These are phyloP conservation scores for Pteromalus puparum DNA, from an alignment of 1,140 invertebrate species.

Conservation along the genomic window DNA sequence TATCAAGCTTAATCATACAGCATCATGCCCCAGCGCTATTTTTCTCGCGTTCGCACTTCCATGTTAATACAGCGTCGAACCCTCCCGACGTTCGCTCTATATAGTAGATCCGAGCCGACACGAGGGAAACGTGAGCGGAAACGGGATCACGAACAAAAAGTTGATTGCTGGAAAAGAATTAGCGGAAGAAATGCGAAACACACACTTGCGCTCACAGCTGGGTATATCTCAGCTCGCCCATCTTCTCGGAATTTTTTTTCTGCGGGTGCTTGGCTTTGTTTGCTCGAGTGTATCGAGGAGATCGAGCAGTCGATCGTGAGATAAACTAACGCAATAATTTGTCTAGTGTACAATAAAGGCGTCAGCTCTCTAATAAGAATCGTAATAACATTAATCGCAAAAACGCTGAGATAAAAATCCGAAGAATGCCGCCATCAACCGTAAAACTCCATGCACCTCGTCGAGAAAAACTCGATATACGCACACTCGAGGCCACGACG, in stretches of 20 bases:
- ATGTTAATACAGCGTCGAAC: background rate
- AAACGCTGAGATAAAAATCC: background rate
- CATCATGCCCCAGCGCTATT: conserved; percentile 5
- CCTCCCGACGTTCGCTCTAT: background rate
- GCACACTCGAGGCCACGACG: no score
- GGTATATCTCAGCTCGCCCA: conserved; percentile 6
- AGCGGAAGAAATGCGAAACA: conserved; percentile 43
- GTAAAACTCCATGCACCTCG: no score
- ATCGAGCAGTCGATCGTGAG: no score
- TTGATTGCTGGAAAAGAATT: conserved; percentile 54
- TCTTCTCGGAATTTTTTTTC: conserved; percentile 22
- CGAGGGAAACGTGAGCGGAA: no score
- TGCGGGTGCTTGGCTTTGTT: no score
- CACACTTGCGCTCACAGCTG: background rate
- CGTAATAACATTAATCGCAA: background rate
- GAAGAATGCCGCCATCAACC: no score
- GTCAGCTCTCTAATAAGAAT: no score
- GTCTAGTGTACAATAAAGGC: no score
- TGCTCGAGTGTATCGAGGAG: background rate
- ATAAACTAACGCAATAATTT: background rate
- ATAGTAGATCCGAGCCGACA: conserved; percentile 7
- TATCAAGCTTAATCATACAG: conserved; percentile 28
- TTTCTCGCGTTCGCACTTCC: conserved; percentile 24
- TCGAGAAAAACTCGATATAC: no score
- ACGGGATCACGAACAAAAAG: conserved; percentile 37